Conservation (phyloP, 1,140 invertebrate genomes). For the Steinernema feltiae region DNA sequence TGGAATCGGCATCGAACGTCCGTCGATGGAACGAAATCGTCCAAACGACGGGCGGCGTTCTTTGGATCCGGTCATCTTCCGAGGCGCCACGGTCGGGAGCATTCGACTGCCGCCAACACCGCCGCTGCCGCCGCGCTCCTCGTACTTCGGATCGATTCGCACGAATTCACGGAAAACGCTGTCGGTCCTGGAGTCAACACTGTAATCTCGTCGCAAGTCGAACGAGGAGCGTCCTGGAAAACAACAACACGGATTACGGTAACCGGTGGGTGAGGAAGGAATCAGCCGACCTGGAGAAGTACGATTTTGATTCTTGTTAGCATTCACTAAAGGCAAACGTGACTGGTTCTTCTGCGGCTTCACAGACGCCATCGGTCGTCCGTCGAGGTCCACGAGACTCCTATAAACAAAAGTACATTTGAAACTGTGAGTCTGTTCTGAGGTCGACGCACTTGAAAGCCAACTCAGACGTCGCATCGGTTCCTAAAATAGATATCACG, state of each 20-base stretch:
- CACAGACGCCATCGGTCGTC: background rate
- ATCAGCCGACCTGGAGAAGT: background rate
- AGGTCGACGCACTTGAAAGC: background rate
- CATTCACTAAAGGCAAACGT: background rate
- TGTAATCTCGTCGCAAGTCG: background rate
- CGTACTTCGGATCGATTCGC: background rate
- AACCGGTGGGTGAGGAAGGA: background rate
- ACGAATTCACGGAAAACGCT: background rate
- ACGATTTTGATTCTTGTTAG: background rate
- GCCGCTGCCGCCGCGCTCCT: background rate
- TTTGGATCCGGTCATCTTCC: background rate
- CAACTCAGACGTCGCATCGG: background rate
- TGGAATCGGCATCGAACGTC: background rate
- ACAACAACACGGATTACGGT: background rate
- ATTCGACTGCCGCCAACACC: background rate
- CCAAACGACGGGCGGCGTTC: background rate
- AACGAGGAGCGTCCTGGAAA: background rate
- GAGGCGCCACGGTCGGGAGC: background rate
- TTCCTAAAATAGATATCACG: background rate
- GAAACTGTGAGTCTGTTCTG: background rate
- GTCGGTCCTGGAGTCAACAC: background rate
- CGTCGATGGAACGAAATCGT: background rate
- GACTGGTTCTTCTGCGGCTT: background rate
- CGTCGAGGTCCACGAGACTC: background rate
- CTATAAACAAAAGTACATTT: background rate